Conservation (phyloP, 1,140 invertebrate species). For the Drosophila navojoa region DNA sequence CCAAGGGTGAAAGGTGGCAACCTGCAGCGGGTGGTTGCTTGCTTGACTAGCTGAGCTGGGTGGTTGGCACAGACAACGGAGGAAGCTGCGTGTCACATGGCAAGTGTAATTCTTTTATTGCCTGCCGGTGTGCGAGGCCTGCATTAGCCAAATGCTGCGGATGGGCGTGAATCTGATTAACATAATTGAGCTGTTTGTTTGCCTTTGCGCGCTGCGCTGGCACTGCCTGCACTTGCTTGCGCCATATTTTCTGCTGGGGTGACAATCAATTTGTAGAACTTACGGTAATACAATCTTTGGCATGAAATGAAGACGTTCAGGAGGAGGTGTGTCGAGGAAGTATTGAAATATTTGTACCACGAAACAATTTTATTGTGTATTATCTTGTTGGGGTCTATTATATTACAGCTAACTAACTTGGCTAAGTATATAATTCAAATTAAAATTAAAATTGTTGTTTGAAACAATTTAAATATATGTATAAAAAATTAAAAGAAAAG, state of each 20-base stretch:
- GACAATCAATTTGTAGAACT: conserved; percentile 9
- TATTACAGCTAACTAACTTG: too few species aligned
- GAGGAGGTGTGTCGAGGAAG: too few species aligned
- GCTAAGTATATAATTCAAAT: too few species aligned
- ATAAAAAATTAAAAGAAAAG: too few species aligned
- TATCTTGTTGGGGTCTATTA: too few species aligned
- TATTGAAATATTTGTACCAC: too few species aligned
- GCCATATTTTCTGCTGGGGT: conserved; percentile 3
- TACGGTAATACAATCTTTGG: neutral
- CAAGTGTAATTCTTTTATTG: conserved; percentile 53
- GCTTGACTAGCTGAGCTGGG: neutral
- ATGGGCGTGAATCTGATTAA: conserved; percentile 78
- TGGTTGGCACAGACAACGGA: neutral
- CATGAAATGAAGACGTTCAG: too few species aligned
- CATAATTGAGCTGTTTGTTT: conserved; percentile 80
- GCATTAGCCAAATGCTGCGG: conserved; percentile 55
- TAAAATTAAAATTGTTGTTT: too few species aligned
- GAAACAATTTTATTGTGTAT: too few species aligned
- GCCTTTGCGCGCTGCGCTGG: conserved; percentile 6
- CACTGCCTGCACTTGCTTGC: conserved; percentile 14
- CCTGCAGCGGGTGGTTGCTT: conserved; percentile 47
- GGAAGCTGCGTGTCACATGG: conserved; percentile 55
- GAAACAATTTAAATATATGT: too few species aligned
- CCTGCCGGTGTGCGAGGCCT: conserved; percentile 12
- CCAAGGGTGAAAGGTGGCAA: conserved; percentile 70